phyloP scores from a whole-genome alignment of 2,113 vertebrate species.

The Lagopus leucura region DNA sequence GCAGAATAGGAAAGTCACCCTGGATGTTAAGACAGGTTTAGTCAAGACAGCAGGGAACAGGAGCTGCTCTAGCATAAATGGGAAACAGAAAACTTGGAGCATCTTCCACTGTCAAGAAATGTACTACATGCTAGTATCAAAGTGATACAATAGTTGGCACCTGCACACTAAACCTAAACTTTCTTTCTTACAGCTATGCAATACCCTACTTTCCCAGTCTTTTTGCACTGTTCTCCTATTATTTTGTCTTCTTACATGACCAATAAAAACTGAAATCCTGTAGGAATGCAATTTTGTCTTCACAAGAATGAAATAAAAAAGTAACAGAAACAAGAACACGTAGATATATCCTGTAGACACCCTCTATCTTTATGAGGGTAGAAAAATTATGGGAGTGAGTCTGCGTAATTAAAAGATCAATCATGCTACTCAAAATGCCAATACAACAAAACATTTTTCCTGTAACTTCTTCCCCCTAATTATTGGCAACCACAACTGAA shows the following conservation, averaged over 20 bases:
- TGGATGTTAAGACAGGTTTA: not conserved
- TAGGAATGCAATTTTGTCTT: not conserved
- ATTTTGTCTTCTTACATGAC: not conserved
- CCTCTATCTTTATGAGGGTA: not conserved
- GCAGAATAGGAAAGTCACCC: not conserved
- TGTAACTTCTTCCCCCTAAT: not conserved
- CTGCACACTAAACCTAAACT: not conserved
- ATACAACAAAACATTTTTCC: not conserved
- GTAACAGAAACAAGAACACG: not conserved
- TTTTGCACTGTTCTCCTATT: not conserved
- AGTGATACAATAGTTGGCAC: not conserved
- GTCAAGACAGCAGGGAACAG: not conserved
- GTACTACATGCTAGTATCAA: not conserved
- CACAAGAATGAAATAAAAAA: not conserved
- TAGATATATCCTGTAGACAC: not conserved
- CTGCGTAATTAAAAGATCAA: not conserved
- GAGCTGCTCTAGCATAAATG: not conserved
- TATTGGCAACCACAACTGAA: not conserved
- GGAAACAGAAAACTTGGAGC: not conserved
- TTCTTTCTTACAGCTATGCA: not conserved
- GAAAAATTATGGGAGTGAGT: not conserved
- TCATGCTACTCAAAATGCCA: not conserved
- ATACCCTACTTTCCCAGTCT: not conserved
- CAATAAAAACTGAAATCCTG: not conserved
- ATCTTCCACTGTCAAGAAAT: not conserved